Conservation (phyloP, 2,797 vertebrate genomes). For the Microcaecilia unicolor region DNA sequence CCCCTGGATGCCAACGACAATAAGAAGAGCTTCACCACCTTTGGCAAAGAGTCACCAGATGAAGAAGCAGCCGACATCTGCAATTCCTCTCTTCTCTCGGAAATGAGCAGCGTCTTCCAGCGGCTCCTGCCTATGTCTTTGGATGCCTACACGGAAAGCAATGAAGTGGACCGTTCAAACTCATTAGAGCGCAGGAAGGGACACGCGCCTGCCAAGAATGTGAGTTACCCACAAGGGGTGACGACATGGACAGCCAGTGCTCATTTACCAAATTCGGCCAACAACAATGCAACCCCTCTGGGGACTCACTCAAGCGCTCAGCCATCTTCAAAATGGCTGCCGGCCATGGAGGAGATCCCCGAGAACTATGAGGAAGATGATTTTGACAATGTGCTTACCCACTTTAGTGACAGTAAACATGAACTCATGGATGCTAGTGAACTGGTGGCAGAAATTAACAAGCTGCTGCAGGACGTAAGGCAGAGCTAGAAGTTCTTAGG, state of each 20-base stretch:
- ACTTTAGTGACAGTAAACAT: slow-evolving; percentile 85
- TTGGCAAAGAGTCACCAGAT: slow-evolving; percentile 77
- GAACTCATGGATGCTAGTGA: slow-evolving; percentile 97
- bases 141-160: slow-evolving; percentile 72
- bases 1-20: slow-evolving; percentile 58
- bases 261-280: slow-evolving; percentile 87
- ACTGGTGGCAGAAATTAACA: slow-evolving; percentile 95
- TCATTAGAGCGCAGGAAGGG: slow-evolving; percentile 84
- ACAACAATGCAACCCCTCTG: slow-evolving; percentile 50
- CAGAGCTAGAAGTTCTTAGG: slow-evolving; percentile 66
- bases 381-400: slow-evolving; percentile 86
- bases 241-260: slow-evolving; percentile 94
- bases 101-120: slow-evolving; percentile 96
- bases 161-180: slow-evolving; percentile 62
- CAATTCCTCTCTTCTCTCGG: slow-evolving; percentile 79
- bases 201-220: slow-evolving; percentile 71
- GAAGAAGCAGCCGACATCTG: slow-evolving; percentile 65
- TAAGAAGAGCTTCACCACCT: slow-evolving; percentile 92
- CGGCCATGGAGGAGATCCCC: slow-evolving; percentile 97
- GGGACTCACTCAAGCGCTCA: slow-evolving; percentile 64
- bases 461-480: slow-evolving; percentile 90
- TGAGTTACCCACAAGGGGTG: slow-evolving; percentile 79
- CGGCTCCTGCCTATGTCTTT: slow-evolving; percentile 78
- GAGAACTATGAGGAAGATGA: slow-evolving; percentile 97
- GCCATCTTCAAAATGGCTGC: slow-evolving; percentile 84